Conservation (phyloP, 2,797 vertebrate species). For the Australoheros facetus region DNA sequence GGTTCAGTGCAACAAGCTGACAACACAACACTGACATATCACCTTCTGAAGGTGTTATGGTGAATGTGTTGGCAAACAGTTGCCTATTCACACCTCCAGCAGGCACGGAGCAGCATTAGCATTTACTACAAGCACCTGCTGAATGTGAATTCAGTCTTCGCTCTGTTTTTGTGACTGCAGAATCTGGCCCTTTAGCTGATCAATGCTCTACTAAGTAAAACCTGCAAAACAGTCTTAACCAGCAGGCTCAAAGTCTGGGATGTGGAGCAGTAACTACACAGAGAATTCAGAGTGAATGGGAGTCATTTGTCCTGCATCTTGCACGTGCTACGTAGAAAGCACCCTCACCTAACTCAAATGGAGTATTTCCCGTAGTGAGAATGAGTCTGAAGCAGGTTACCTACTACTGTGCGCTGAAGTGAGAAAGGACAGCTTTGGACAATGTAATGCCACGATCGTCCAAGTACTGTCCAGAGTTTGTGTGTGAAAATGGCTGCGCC, state of each 20-base stretch:
- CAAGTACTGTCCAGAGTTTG: neutral
- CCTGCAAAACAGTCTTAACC: neutral
- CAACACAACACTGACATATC: neutral
- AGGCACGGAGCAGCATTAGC: slow-evolving; percentile 5
- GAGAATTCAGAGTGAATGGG: neutral
- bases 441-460: neutral
- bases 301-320: neutral
- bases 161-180: neutral
- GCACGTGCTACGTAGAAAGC: too few species aligned
- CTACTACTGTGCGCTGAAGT: neutral
- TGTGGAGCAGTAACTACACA: neutral
- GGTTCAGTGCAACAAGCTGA: neutral
- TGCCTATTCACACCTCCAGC: neutral
- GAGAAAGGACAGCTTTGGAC: neutral
- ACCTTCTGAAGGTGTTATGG: neutral
- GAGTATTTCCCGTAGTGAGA: neutral
- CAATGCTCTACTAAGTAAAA: neutral
- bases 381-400: neutral
- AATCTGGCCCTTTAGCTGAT: neutral
- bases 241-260: neutral
- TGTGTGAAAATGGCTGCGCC: slow-evolving; percentile 1
- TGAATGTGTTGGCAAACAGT: neutral
- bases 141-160: slow-evolving; percentile 18
- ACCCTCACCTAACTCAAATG: neutral
- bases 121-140: slow-evolving; percentile 25